A percentile compares a stretch with the other conserved stretches of the same genome.
Conservation (phyloP, 1,140 invertebrate species). For the Adelges cooleyi region DNA sequence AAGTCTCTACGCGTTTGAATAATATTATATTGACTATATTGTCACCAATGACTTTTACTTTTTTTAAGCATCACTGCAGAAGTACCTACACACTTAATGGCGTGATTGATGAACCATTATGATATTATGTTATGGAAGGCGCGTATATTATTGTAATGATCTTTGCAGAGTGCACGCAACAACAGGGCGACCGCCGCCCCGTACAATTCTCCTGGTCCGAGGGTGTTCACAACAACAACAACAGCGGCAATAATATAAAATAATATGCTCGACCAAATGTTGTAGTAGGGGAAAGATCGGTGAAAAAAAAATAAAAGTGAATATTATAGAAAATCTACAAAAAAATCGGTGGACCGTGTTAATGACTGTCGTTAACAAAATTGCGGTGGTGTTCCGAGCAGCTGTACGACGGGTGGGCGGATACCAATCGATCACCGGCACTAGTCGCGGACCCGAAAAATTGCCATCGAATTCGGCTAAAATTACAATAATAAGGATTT, state of each 20-base stretch:
- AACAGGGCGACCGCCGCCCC: neutral
- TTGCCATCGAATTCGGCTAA: slow-evolving; percentile 24
- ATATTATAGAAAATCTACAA: slow-evolving; percentile 5
- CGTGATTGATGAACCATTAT: slow-evolving; percentile 21
- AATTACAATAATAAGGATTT: neutral
- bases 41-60: neutral
- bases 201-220: neutral
- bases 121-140: neutral
- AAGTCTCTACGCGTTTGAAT: neutral
- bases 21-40: neutral
- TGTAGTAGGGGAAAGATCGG: neutral
- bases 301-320: slow-evolving; percentile 1
- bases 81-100: neutral
- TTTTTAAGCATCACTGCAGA: neutral
- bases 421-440: slow-evolving; percentile 14
- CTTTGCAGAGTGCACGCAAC: neutral
- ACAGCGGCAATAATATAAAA: too few relatives aligned
- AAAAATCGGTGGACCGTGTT: slow-evolving; percentile 24
- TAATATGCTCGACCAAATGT: too few relatives aligned
- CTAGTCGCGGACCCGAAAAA: slow-evolving; percentile 8
- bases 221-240: slow-evolving; percentile 1
- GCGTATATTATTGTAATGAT: neutral
- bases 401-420: slow-evolving; percentile 9
- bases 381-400: slow-evolving; percentile 22
- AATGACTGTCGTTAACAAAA: slow-evolving; percentile 28